Conservation (phyloP, 2,888 invertebrate species). For the Cataglyphis cursor region DNA sequence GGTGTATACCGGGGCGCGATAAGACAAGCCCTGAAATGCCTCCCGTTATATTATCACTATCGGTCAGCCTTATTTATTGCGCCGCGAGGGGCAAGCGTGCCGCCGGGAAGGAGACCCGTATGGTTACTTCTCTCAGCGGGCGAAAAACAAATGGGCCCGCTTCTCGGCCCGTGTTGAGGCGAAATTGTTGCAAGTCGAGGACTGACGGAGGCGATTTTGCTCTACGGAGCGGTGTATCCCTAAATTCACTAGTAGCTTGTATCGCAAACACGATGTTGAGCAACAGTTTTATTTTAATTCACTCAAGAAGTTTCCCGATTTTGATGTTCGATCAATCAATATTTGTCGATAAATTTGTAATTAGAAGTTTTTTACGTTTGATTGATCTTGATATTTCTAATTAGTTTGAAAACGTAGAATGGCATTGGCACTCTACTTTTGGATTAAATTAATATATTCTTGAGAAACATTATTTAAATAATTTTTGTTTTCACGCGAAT, state of each 20-base stretch:
- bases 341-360: background rate
- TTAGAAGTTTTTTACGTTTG: background rate
- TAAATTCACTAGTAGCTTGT: constrained; percentile 1
- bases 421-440: background rate
- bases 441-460: background rate
- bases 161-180: background rate
- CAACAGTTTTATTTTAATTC: background rate
- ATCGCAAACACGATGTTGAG: background rate
- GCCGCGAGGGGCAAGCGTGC: constrained; percentile 27
- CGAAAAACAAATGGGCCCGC: constrained; percentile 41
- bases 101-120: constrained; percentile 13
- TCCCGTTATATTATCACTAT: constrained; percentile 60
- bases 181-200: background rate
- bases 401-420: background rate
- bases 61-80: constrained; percentile 57
- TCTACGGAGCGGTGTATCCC: background rate
- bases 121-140: constrained; percentile 24
- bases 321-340: background rate
- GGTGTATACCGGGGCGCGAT: constrained; percentile 34
- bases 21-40: constrained; percentile 43
- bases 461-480: background rate
- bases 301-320: background rate
- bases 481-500: background rate
- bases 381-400: background rate
- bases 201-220: background rate